Conservation (phyloP, 2,113 vertebrate species). For the Protobothrops flavoviridis region DNA sequence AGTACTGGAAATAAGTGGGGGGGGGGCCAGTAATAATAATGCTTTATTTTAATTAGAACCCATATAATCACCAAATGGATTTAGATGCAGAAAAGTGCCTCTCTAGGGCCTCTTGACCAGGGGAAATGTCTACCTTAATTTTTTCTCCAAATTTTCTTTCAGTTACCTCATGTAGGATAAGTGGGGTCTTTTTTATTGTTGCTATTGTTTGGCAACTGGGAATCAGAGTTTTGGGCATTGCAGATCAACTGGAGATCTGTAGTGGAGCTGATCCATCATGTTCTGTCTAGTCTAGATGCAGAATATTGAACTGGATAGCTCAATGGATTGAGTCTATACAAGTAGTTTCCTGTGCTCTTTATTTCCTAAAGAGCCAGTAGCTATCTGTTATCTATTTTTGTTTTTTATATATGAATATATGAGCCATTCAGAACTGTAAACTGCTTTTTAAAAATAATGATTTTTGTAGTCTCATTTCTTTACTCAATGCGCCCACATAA, state of each 20-base stretch:
- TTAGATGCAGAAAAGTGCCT: not conserved
- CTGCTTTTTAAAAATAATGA: not conserved
- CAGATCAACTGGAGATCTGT: not conserved
- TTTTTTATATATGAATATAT: not conserved
- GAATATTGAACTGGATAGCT: not conserved
- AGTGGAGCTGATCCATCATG: not conserved
- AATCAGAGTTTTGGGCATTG: not conserved
- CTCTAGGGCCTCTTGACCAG: not conserved
- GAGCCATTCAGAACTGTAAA: not conserved
- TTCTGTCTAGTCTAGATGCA: not conserved
- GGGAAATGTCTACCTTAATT: not conserved
- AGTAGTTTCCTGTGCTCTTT: not conserved
- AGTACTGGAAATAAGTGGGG: not conserved
- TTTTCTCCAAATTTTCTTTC: not conserved
- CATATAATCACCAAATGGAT: not conserved
- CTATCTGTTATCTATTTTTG: not conserved
- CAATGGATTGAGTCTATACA: not conserved
- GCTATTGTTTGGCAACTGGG: not conserved
- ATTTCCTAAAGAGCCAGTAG: not conserved
- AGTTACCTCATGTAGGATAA: not conserved
- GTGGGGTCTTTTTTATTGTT: not conserved
- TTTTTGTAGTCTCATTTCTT: slow-evolving; percentile 6
- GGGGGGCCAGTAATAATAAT: not conserved
- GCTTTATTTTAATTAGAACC: not conserved
- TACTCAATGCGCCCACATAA: not conserved